Conservation (phyloP, 2,113 vertebrate genomes). For the Tringa solitaria region DNA sequence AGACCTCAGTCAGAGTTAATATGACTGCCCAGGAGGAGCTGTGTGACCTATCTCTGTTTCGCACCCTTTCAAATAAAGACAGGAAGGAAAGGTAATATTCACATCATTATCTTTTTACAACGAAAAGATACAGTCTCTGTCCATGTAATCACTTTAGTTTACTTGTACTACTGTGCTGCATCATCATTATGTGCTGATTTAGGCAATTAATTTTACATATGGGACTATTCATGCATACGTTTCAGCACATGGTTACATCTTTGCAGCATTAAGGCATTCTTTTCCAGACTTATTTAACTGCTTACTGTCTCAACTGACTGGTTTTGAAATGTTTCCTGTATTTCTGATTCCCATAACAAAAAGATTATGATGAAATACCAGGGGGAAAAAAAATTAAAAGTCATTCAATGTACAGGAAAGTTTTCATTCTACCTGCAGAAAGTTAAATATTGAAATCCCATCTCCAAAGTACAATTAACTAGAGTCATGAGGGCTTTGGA, state of each 20-base stretch:
- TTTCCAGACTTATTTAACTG: not conserved
- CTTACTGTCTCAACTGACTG: not conserved
- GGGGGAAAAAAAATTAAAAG: not conserved
- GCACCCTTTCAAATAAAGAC: not conserved
- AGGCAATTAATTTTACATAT: slow-evolving; percentile 22
- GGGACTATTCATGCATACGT: not conserved
- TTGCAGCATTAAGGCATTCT: not conserved
- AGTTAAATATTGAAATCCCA: not conserved
- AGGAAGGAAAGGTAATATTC: slow-evolving; percentile 6
- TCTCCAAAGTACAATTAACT: slow-evolving; percentile 22
- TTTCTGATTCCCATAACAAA: not conserved
- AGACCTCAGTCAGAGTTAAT: not conserved
- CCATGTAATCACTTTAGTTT: not conserved
- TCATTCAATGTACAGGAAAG: not conserved
- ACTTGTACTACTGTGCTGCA: not conserved
- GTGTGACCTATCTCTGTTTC: not conserved
- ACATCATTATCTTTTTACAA: not conserved
- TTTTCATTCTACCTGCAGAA: slow-evolving; percentile 1
- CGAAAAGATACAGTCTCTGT: not conserved
- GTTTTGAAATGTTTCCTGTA: not conserved
- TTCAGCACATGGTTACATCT: not conserved
- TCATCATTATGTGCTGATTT: slow-evolving; percentile 12
- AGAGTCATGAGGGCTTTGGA: not conserved
- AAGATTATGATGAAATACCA: not conserved
- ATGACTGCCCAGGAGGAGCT: not conserved